Conservation (phyloP, 2,888 invertebrate species). For the Cyclophora albipunctata region DNA sequence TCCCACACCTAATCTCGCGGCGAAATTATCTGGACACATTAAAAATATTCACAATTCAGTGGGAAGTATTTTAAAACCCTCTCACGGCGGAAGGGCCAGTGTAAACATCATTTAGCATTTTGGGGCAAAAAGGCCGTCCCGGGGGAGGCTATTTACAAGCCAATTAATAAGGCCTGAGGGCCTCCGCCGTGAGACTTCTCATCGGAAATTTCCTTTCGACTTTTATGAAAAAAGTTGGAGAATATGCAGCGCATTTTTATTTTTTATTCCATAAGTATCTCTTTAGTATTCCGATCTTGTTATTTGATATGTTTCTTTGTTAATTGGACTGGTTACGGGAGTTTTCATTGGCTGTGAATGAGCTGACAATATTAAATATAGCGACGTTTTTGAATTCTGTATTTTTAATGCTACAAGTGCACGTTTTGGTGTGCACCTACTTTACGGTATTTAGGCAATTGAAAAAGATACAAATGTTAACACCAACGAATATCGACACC, state of each 20-base stretch:
- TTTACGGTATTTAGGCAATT: too few relatives aligned
- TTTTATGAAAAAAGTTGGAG: slow-evolving; percentile 3
- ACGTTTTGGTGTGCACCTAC: too few relatives aligned
- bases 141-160: slow-evolving; percentile 21
- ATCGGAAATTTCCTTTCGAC: neutral
- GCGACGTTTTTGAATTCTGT: too few relatives aligned
- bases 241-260: neutral
- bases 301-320: neutral
- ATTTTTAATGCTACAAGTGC: too few relatives aligned
- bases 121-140: slow-evolving; percentile 8
- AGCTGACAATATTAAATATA: too few relatives aligned
- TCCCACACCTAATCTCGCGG: too few relatives aligned
- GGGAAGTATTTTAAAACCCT: slow-evolving; percentile 12
- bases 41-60: neutral
- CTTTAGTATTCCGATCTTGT: neutral
- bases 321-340: too few relatives aligned
- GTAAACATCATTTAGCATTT: slow-evolving; percentile 23
- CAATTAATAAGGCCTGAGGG: slow-evolving; percentile 26
- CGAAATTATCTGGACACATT: too few relatives aligned
- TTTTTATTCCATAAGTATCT: too few relatives aligned
- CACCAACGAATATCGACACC: too few relatives aligned
- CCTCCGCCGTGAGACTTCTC: slow-evolving; percentile 18
- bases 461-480: too few relatives aligned
- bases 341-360: too few relatives aligned
- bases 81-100: slow-evolving; percentile 17